Percentiles rank a stretch among this genome's conserved stretches.
Evolutionary conservation across 2,113 vertebrate genomes (phyloP).

Genomic region (Hemicordylus capensis): DNA sequence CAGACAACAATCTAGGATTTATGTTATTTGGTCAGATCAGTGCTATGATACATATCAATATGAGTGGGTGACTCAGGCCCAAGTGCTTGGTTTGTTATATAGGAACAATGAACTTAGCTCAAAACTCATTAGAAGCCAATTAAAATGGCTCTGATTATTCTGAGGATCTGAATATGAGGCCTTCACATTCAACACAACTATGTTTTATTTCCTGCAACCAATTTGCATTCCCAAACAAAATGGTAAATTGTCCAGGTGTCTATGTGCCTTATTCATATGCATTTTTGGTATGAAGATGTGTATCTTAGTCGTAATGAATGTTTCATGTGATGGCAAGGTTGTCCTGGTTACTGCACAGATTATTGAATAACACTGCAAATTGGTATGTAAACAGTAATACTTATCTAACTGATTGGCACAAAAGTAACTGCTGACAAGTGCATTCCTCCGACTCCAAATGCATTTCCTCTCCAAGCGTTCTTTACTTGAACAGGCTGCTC

Average conservation of each 20-base stretch:
- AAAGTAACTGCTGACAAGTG: conserved; percentile 63
- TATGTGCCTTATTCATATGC: background rate
- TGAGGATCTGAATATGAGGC: background rate
- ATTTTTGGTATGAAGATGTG: conserved; percentile 42
- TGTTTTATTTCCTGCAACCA: conserved; percentile 16
- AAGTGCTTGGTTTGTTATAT: conserved; percentile 11
- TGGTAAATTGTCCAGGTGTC: conserved; percentile 23
- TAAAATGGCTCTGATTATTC: background rate
- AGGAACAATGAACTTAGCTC: conserved; percentile 13
- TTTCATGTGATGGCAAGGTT: conserved; percentile 46
- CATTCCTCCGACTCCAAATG: conserved; percentile 59
- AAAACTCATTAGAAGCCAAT: background rate
- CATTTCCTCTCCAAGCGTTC: conserved; percentile 38
- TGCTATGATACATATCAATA: background rate
- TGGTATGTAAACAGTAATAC: conserved; percentile 71
- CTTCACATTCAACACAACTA: background rate
- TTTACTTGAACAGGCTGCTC: conserved; percentile 22
- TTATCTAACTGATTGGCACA: conserved; percentile 69
- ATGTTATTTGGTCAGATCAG: background rate
- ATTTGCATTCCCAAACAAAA: background rate
- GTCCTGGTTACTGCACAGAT: conserved; percentile 57
- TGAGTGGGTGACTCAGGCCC: background rate
- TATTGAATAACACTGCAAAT: conserved; percentile 64
- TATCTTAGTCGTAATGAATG: conserved; percentile 48
- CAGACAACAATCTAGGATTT: background rate